Evolutionary conservation across 2,888 invertebrate species (phyloP), one percentile per base, ranked within the genome.

Genomic region (Unio delphinus): DNA sequence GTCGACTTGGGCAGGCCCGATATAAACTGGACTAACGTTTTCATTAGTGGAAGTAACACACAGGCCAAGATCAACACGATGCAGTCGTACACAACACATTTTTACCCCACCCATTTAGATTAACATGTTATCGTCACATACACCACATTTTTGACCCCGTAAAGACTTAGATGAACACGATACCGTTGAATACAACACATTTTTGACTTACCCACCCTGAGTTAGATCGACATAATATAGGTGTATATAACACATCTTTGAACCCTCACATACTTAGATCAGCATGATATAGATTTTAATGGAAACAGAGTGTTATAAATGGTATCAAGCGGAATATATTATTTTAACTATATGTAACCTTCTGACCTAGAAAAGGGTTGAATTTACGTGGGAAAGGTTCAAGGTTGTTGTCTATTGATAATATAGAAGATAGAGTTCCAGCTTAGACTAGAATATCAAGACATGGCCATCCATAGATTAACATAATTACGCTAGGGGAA

Each of bases 401-500:
- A 70, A 68, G 30, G 58, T 45, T 4, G 30, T n/a, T 0, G 61
- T 68, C 17, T 18, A 61, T 45, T 4, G 17, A 26, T 17, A 60
- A n/a, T 17, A 70, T 66, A 2, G 30, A 65, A 6, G 55, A 63
- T 23, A 23, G 60, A 60, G 68, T 73, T 54, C 68, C 68, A 59
- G 45, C 64, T 8, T 67, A 70, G n/a, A 55, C 65, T 17, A 65
- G 66, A 45, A 23, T 45, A 26, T 28, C 62, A 8, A 60, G 59
- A 56, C 57, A 64, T 58, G 55, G 61, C 17, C 45, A 70, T 26
- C 61, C 68, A 28, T 73, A 66, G 68, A 58, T 73, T 20, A 70
- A 68, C 55, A 68, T 65, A n/a, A 45, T 1, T 17, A 66, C 68
- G 8, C 68, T 34, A 66, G 61, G 65, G 20, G 61, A 26, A 11